Evolutionary conservation across 2,888 invertebrate genomes (phyloP), one percentile per base, ranked within the genome.

Genomic region (Rhyacophila evoluta): DNA sequence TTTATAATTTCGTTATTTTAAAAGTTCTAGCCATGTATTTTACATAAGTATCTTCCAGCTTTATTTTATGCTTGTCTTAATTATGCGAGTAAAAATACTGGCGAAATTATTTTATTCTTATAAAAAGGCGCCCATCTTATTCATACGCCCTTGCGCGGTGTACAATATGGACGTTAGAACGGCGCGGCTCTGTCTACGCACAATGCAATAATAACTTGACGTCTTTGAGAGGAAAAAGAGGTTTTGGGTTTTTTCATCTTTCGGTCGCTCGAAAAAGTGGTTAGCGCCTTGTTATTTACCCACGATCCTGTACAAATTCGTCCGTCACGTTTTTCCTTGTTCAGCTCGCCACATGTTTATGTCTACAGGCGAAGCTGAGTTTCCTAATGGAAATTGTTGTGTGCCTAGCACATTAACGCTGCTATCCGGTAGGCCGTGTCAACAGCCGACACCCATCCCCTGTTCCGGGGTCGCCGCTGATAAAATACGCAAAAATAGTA

Each of bases 251-350:
- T 25, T 10, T 55, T 55, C 19, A 55, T 55, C 25, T 1, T 12
- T 55, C 41, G 2, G n/a, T 41, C 55, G 55, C 19, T 41, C 2
- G 2, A 55, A 55, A 55, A 55, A 55, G 19, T 55, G 41, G 55
- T 55, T 55, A 55, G 55, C 19, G 8, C 2, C 55, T 55, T 25
- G 55, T 25, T 55, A 19, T 55, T 55, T 55, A 19, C 55, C 15
- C 55, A 55, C 55, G 55, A 55, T 55, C 55, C 55, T 55, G 55
- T 55, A 19, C 55, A 55, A 55, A 55, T 55, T 12, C 55, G 55
- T 19, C 25, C 10, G 55, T 55, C 55, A 55, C 55, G 55, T 55
- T 55, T 55, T 55, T 19, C 55, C 15, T 19, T 19, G 55, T 55
- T 12, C 25, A 55, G 10, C 15, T 41, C 12, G 15, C 55, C 10